A percentile compares a stretch with the other conserved stretches of the same genome.
phyloP scores from a whole-genome alignment of 2,888 invertebrate species.

The Athalia rosae region DNA sequence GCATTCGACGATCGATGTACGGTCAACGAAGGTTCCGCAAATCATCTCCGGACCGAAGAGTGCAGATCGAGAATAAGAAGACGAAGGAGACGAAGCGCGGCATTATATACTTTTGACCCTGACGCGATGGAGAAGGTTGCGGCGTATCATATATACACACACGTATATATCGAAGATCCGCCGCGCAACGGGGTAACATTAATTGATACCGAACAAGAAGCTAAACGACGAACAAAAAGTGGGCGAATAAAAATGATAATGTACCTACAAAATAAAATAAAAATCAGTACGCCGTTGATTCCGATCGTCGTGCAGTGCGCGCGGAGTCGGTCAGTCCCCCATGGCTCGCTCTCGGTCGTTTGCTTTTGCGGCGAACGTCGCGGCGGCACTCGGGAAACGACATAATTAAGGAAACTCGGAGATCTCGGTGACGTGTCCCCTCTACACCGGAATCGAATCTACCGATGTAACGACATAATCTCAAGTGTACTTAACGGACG shows the following conservation, averaged over 20 bases:
- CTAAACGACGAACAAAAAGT: slow-evolving; percentile 25
- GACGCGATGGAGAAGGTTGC: slow-evolving; percentile 26
- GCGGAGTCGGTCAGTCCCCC: not conserved
- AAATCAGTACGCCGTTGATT: slow-evolving; percentile 18
- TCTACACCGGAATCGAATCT: slow-evolving; percentile 25
- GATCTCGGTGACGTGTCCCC: slow-evolving; percentile 39
- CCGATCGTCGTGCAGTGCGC: not conserved
- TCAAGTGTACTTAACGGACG: not conserved
- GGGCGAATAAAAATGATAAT: slow-evolving; percentile 54
- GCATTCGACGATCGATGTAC: not conserved
- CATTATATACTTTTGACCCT: not conserved
- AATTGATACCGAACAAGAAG: slow-evolving; percentile 46
- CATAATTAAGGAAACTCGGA: slow-evolving; percentile 44
- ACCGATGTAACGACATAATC: slow-evolving; percentile 38
- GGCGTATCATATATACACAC: slow-evolving; percentile 7
- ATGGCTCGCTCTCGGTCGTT: not conserved
- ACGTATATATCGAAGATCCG: slow-evolving; percentile 28
- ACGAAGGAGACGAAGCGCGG: slow-evolving; percentile 2
- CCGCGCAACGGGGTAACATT: slow-evolving; percentile 46
- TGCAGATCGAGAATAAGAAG: slow-evolving; percentile 9
- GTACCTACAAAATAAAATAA: not conserved
- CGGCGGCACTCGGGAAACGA: slow-evolving; percentile 30
- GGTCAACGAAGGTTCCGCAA: slow-evolving; percentile 42
- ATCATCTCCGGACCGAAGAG: slow-evolving; percentile 4
- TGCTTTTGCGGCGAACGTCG: not conserved